phyloP scores from a whole-genome alignment of 2,113 vertebrate genomes.

The Calidris pygmaea region DNA sequence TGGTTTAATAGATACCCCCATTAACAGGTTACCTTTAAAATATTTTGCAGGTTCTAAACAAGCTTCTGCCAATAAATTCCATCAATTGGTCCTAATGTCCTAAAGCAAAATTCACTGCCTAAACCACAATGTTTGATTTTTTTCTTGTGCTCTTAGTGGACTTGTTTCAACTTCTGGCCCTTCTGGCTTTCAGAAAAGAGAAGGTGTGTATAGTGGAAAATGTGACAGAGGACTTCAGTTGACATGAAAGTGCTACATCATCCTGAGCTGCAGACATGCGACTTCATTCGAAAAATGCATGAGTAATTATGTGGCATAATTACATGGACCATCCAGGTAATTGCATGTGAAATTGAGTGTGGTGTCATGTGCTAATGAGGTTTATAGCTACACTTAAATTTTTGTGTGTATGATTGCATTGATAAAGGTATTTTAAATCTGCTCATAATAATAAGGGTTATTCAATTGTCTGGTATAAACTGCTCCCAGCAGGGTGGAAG shows the following conservation, averaged over 20 bases:
- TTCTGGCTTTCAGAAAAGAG: neutral
- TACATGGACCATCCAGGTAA: slow-evolving; percentile 38
- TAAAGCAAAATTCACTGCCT: neutral
- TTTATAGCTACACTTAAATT: slow-evolving; percentile 21
- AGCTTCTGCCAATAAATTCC: neutral
- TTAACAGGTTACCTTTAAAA: neutral
- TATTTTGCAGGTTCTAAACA: neutral
- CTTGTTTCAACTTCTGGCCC: neutral
- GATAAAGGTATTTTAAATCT: slow-evolving; percentile 16
- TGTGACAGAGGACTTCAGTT: neutral
- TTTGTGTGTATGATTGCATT: slow-evolving; percentile 15
- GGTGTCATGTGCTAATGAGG: slow-evolving; percentile 41
- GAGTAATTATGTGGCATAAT: slow-evolving; percentile 40
- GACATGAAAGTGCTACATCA: neutral
- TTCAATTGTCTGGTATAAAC: slow-evolving; percentile 5
- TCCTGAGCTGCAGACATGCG: neutral
- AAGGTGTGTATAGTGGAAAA: neutral
- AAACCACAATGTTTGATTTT: neutral
- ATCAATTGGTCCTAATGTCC: neutral
- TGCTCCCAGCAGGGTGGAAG: neutral
- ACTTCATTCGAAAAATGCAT: neutral
- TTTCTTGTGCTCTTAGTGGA: neutral
- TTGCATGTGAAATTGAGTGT: slow-evolving; percentile 32
- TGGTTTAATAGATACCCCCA: neutral
- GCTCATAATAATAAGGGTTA: neutral